Base-by-base conservation (phyloP, 2,113 vertebrate species). In the Genyomyrus donnyi region DNA sequence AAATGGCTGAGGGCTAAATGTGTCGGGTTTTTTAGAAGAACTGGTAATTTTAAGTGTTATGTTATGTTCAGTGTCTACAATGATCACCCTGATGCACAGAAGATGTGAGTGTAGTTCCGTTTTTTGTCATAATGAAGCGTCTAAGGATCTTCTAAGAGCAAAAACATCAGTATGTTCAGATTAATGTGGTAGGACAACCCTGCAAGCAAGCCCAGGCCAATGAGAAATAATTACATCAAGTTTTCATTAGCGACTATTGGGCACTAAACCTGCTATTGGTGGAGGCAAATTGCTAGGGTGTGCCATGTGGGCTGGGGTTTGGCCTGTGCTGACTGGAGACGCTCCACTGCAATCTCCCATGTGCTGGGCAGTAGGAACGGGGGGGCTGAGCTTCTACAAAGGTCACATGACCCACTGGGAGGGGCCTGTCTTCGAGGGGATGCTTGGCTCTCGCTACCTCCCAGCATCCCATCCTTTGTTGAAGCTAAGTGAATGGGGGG, bases 241-340 rank as follows among this genome's bases (percentile, higher is more conserved):
- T 96, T 94, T 96, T 95, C 94, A 96, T 96, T 96, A 96, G 89
- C 48, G 89, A 91, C 94, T 96, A 96, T 96, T 95, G 95, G 95
- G 94, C 94, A 94, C 92, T 94, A 94, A 95, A 95, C 96, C 95
- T 94, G 93, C 94, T 93, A 93, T 94, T 96, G 94, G 94, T 95
- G 92, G 95, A 95, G 93, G 95, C 93, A 95, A 96, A 96, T 95
- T 95, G 94, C 94, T 94, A 85, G 92, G 93, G 92, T 91, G 92
- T 93, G 93, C 93, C 90, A 87, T 92, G 93, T 92, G 92, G 92
- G 92, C 92, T 93, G 93, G 94, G 95, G 93, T 94, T 95, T 95
- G 93, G 95, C 95, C 95, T 94, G 95, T 90, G 92, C 91, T 93
- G 94, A 94, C 94, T 91, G 93, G 39, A 48, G 80, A 45, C 9